Percentiles rank a stretch among this genome's conserved stretches.
phyloP scores from a whole-genome alignment of 2,888 invertebrate genomes.

The Archips xylosteana region DNA sequence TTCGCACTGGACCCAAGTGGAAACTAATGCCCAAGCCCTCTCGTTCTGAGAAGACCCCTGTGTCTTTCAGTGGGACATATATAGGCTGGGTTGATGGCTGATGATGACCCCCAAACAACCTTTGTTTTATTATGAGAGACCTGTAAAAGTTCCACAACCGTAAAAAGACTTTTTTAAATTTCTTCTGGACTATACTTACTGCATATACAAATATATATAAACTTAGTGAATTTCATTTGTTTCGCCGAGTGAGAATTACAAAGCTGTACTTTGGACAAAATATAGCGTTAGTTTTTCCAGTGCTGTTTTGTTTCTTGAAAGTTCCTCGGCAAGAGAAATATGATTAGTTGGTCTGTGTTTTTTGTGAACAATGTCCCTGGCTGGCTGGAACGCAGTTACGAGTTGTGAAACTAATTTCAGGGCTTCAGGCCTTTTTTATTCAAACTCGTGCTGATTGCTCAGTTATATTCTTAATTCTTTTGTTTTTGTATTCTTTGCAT shows the following conservation, averaged over 20 bases:
- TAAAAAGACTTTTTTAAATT: no score
- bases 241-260: background rate
- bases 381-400: slow-evolving; percentile 1
- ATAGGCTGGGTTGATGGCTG: no score
- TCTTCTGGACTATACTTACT: no score
- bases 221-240: background rate
- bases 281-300: background rate
- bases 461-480: background rate
- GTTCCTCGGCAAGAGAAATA: slow-evolving; percentile 50
- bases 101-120: no score
- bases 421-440: slow-evolving; percentile 20
- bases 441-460: background rate
- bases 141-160: no score
- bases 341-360: slow-evolving; percentile 52
- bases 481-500: background rate
- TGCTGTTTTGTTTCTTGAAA: slow-evolving; percentile 44
- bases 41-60: no score
- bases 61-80: no score
- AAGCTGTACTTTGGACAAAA: background rate
- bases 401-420: slow-evolving; percentile 29
- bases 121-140: no score
- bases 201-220: no score
- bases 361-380: slow-evolving; percentile 20
- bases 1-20: no score
- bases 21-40: no score